Evolutionary conservation across 2,797 vertebrate species (phyloP).

Genomic region (Mus minutoides): DNA sequence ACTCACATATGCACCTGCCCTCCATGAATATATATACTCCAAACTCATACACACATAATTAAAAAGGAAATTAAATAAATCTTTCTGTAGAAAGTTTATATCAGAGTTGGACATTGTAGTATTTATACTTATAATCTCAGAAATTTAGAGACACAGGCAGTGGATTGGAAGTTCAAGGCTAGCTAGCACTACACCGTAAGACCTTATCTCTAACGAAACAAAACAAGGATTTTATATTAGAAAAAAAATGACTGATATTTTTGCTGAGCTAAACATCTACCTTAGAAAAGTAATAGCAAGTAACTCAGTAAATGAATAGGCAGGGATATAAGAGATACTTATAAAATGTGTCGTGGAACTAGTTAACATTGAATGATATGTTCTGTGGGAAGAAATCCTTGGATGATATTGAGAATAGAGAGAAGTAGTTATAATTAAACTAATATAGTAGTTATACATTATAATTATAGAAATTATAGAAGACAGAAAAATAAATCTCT

Average conservation of each 20-base stretch:
- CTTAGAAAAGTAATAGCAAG: slow-evolving; percentile 19
- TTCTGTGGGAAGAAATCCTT: background rate
- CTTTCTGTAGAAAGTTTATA: background rate
- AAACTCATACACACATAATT: background rate
- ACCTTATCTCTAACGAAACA: background rate
- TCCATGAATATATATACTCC: background rate
- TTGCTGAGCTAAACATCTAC: background rate
- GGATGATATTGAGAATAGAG: background rate
- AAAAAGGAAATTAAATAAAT: background rate
- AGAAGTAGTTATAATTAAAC: background rate
- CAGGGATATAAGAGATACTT: background rate
- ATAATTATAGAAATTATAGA: background rate
- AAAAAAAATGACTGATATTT: slow-evolving; percentile 28
- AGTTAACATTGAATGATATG: background rate
- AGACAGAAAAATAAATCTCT: background rate
- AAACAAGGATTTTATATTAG: background rate
- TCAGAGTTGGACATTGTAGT: background rate
- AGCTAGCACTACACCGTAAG: background rate
- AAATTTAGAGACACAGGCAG: background rate
- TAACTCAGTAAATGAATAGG: background rate
- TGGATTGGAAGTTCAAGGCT: background rate
- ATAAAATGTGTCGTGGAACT: background rate
- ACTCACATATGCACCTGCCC: background rate
- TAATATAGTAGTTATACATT: too few relatives aligned
- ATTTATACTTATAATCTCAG: background rate